A percentile compares a stretch with the other conserved stretches of the same genome.
Conservation (phyloP, 64 coral and sea anemone genomes). For the Montipora foliosa region DNA sequence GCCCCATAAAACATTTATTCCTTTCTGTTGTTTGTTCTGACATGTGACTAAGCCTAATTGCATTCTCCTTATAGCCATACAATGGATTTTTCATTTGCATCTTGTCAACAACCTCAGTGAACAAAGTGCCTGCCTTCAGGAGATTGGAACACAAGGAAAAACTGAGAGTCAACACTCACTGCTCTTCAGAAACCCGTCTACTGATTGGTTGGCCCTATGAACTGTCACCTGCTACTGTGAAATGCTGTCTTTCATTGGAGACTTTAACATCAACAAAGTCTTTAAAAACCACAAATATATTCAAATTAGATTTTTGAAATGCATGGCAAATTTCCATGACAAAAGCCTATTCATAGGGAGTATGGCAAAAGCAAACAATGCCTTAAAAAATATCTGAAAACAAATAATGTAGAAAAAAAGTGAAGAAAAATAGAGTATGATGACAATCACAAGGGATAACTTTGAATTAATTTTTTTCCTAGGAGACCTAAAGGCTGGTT, state of each 20-base stretch:
- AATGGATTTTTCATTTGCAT: constrained; percentile 71
- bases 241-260: constrained; percentile 51
- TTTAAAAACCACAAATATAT: constrained; percentile 51
- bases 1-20: constrained; percentile 84
- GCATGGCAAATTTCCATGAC: constrained; percentile 64
- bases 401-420: constrained; percentile 22
- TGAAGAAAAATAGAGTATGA: neutral
- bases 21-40: constrained; percentile 70
- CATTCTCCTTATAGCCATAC: constrained; percentile 68
- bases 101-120: constrained; percentile 73
- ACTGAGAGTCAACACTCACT: constrained; percentile 31
- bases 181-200: neutral
- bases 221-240: constrained; percentile 69
- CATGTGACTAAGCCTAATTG: constrained; percentile 82
- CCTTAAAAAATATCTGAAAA: constrained; percentile 46
- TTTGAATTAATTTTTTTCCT: neutral
- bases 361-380: constrained; percentile 57
- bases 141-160: constrained; percentile 69
- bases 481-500: neutral
- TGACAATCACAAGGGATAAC: neutral
- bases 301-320: constrained; percentile 62
- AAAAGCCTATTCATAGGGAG: constrained; percentile 43
- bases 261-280: constrained; percentile 32
- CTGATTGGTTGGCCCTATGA: constrained; percentile 47
- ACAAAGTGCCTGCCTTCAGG: constrained; percentile 53